These are phyloP conservation scores for Dryobota labecula DNA, from an alignment of 2,888 invertebrate species.

Conservation along the genomic window DNA sequence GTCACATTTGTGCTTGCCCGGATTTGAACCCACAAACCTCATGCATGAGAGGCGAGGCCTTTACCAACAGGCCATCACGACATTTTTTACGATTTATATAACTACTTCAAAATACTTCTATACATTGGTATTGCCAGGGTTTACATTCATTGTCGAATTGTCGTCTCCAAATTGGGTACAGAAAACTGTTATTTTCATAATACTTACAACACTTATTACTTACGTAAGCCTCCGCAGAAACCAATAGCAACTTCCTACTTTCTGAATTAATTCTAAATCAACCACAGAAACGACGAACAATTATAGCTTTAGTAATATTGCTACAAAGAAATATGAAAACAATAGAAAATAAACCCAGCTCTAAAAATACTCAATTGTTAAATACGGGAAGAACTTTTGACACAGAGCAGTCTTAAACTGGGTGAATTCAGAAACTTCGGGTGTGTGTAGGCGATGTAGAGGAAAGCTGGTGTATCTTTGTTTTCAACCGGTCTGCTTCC, in stretches of 20 bases:
- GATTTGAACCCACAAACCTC: too few species aligned
- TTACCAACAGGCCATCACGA: too few species aligned
- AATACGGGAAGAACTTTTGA: slow-evolving; percentile 64
- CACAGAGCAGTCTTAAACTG: slow-evolving; percentile 58
- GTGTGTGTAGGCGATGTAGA: slow-evolving; percentile 64
- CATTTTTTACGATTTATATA: too few species aligned
- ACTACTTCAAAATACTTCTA: too few species aligned
- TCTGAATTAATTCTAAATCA: background rate
- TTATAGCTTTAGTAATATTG: background rate
- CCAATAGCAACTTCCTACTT: background rate
- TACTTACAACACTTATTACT: background rate
- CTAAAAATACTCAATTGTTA: slow-evolving; percentile 60
- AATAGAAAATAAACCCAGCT: slow-evolving; percentile 42
- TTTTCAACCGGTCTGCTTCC: slow-evolving; percentile 45
- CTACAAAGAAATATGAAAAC: slow-evolving; percentile 19
- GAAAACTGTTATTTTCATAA: background rate
- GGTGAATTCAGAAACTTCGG: slow-evolving; percentile 62
- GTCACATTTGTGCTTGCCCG: too few species aligned
- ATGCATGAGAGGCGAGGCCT: too few species aligned
- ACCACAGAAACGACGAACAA: background rate
- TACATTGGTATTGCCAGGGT: too few species aligned
- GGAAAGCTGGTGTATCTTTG: slow-evolving; percentile 63
- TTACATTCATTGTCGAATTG: background rate
- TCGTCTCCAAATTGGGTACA: background rate
- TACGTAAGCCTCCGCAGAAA: background rate